Evolutionary conservation across 2,113 vertebrate genomes (phyloP).

Genomic region (Noctilio leporinus): DNA sequence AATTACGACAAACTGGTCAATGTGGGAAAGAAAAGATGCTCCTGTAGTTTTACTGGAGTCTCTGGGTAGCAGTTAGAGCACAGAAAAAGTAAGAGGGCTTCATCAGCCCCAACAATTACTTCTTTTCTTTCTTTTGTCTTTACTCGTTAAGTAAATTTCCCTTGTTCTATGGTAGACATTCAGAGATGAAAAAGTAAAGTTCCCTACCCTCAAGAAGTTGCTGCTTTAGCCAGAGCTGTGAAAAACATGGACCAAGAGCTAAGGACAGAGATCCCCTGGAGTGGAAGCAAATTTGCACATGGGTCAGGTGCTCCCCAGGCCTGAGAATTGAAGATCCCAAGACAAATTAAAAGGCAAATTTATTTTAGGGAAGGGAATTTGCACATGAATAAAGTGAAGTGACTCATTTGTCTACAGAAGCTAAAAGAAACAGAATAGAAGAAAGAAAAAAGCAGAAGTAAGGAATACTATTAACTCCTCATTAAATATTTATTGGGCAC

Average conservation of each 20-base stretch:
- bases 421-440: background rate
- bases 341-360: background rate
- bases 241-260: background rate
- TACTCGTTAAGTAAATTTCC: background rate
- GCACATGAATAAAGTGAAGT: background rate
- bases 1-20: constrained; percentile 15
- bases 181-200: background rate
- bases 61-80: background rate
- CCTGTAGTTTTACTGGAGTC: background rate
- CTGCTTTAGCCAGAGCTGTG: background rate
- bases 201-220: background rate
- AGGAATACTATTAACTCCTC: background rate
- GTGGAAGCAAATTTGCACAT: background rate
- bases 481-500: background rate
- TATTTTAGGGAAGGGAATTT: background rate
- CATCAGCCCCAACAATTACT: background rate
- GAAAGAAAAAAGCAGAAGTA: background rate
- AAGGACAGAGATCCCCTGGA: background rate
- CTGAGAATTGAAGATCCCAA: background rate
- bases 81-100: background rate
- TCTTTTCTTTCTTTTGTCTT: background rate
- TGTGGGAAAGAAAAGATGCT: constrained; percentile 42
- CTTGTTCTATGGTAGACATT: background rate
- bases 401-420: background rate
- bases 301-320: background rate